These are phyloP conservation scores for Branchinecta lindahli DNA, from an alignment of 1,140 invertebrate genomes.

Conservation along the genomic window DNA sequence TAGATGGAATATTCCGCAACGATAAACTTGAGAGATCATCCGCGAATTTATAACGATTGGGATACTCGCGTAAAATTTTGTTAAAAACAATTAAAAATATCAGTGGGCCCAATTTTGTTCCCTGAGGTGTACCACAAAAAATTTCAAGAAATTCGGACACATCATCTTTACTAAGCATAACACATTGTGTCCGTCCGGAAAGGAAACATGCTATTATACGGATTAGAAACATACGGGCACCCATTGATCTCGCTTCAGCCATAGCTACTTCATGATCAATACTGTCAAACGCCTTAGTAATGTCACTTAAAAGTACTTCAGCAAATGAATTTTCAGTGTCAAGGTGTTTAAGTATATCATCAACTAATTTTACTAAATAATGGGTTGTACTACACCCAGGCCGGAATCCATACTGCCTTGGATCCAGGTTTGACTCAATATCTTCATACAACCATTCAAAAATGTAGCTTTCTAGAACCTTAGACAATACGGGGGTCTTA, in stretches of 20 bases:
- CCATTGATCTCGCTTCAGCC: neutral
- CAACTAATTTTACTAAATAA: too few species aligned
- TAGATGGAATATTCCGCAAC: neutral
- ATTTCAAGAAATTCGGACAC: neutral
- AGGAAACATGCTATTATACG: neutral
- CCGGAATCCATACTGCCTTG: too few species aligned
- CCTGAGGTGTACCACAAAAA: neutral
- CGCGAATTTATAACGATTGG: neutral
- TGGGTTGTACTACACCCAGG: too few species aligned
- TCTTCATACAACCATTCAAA: too few species aligned
- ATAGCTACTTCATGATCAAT: neutral
- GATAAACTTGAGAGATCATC: neutral
- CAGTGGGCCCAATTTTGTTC: neutral
- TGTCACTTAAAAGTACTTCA: neutral
- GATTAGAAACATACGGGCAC: neutral
- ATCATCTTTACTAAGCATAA: neutral
- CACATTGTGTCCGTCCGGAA: neutral
- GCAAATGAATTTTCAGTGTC: neutral
- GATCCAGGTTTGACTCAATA: too few species aligned
- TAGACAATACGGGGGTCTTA: too few species aligned
- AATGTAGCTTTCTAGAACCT: too few species aligned
- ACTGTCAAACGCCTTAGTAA: neutral
- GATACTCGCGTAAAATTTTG: neutral
- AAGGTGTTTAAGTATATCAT: too few species aligned
- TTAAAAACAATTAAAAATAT: neutral